A percentile compares a stretch with the other conserved stretches of the same genome.
These are phyloP conservation scores for Arctopsyche grandis DNA, from an alignment of 1,140 invertebrate species.

Conservation along the genomic window DNA sequence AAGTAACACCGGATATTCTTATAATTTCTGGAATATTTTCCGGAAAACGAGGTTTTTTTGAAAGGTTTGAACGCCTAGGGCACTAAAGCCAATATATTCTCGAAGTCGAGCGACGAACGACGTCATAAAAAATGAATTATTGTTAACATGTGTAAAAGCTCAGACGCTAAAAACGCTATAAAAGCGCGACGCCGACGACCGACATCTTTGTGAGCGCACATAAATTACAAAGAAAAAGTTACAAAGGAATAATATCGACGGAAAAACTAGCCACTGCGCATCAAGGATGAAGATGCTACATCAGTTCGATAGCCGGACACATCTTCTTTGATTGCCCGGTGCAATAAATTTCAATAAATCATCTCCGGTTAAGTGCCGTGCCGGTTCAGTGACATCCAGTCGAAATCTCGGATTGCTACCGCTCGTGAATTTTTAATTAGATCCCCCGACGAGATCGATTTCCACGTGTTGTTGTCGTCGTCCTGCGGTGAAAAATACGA, in stretches of 20 bases:
- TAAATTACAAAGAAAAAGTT: slow-evolving; percentile 36
- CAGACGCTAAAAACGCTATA: slow-evolving; percentile 48
- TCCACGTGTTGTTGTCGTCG: too few relatives aligned
- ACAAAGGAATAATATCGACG: slow-evolving; percentile 23
- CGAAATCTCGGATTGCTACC: background rate
- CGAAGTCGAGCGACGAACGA: slow-evolving; percentile 29
- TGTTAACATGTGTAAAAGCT: slow-evolving; percentile 51
- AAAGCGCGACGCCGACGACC: slow-evolving; percentile 33
- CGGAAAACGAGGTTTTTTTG: background rate
- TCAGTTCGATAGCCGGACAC: background rate
- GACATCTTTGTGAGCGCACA: slow-evolving; percentile 35
- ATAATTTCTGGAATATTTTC: too few relatives aligned
- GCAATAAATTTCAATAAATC: slow-evolving; percentile 24
- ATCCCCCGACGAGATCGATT: background rate
- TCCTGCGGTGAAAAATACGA: too few relatives aligned
- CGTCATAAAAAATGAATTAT: slow-evolving; percentile 51
- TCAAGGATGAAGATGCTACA: background rate
- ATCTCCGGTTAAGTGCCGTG: background rate
- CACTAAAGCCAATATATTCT: slow-evolving; percentile 26
- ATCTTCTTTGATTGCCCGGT: slow-evolving; percentile 1
- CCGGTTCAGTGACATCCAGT: background rate
- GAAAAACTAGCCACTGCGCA: background rate
- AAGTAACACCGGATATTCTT: too few relatives aligned
- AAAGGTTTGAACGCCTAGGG: background rate
- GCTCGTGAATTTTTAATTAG: slow-evolving; percentile 10